Conservation (phyloP, 2,113 vertebrate species). For the Garra rufa region DNA sequence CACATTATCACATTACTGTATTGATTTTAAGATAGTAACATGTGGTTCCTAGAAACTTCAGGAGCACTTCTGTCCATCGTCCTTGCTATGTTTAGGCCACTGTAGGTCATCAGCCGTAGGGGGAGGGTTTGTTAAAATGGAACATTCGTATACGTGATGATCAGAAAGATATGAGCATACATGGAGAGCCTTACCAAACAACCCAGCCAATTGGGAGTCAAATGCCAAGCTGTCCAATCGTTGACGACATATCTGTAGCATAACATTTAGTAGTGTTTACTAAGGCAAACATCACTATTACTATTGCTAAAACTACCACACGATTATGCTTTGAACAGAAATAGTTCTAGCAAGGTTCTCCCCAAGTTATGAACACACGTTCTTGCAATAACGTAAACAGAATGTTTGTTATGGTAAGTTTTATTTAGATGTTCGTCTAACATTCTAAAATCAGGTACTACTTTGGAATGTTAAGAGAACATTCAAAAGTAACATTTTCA, state of each 20-base stretch:
- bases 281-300: not conserved
- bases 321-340: not conserved
- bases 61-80: not conserved
- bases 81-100: slow-evolving; percentile 16
- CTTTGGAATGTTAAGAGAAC: too few relatives aligned
- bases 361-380: not conserved
- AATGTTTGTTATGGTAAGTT: too few relatives aligned
- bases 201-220: not conserved
- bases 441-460: too few relatives aligned
- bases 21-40: slow-evolving; percentile 33
- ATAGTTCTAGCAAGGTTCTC: not conserved
- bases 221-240: not conserved
- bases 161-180: not conserved
- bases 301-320: not conserved
- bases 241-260: not conserved
- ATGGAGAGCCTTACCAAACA: not conserved
- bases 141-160: not conserved
- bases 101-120: not conserved
- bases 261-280: slow-evolving; percentile 6
- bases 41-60: slow-evolving; percentile 11
- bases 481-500: too few relatives aligned
- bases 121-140: slow-evolving; percentile 1
- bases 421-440: too few relatives aligned
- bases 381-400: too few relatives aligned
- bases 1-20: slow-evolving; percentile 11